These are phyloP conservation scores for Batillaria attramentaria DNA, from an alignment of 1,140 invertebrate genomes.

Conservation along the genomic window DNA sequence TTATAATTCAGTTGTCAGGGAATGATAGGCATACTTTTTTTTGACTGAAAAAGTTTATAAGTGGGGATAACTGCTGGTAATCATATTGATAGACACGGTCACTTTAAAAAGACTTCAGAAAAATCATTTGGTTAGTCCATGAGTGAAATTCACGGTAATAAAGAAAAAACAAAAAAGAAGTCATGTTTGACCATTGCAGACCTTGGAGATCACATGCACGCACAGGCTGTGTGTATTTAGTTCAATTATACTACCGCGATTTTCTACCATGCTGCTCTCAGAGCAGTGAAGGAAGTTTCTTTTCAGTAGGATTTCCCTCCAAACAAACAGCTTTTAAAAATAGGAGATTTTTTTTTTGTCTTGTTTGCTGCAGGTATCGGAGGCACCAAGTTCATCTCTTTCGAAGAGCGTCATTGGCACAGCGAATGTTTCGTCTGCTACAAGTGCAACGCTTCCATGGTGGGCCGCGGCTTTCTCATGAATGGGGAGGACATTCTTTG, in stretches of 20 bases:
- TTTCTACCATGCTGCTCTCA: too few species aligned
- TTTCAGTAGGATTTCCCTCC: too few species aligned
- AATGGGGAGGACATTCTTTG: slow-evolving; percentile 97
- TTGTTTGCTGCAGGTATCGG: slow-evolving; percentile 61
- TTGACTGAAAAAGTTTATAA: background rate
- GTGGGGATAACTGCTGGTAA: background rate
- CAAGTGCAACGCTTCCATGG: slow-evolving; percentile 92
- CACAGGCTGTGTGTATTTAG: background rate
- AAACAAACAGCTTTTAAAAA: too few species aligned
- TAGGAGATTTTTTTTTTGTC: slow-evolving; percentile 21
- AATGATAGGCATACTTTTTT: background rate
- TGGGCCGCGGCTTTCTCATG: slow-evolving; percentile 99
- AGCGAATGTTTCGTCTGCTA: slow-evolving; percentile 99
- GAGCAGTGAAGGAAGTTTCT: too few species aligned
- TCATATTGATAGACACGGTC: background rate
- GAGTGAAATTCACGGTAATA: background rate
- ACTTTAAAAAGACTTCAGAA: background rate
- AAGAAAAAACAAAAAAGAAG: background rate
- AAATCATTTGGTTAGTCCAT: background rate
- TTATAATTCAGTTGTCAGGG: too few species aligned
- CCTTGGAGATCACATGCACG: background rate
- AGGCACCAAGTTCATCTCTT: slow-evolving; percentile 99
- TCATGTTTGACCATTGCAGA: background rate
- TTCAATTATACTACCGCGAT: background rate
- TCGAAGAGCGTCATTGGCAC: slow-evolving; percentile 99